phyloP scores from a whole-genome alignment of 2,797 vertebrate genomes.

The Graptemys geographica region DNA sequence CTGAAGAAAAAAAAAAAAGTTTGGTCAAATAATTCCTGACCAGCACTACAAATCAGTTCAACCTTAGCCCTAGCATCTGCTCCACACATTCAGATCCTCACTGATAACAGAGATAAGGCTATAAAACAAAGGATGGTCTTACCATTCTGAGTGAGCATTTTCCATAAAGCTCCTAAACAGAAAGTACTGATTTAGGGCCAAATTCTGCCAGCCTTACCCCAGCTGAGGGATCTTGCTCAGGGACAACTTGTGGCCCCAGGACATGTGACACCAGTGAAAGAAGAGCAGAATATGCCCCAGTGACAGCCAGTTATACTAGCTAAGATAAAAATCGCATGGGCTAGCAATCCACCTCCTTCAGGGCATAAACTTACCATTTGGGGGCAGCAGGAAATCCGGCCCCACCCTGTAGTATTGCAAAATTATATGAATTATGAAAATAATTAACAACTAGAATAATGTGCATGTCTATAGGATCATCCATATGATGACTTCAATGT shows the following conservation, averaged over 20 bases:
- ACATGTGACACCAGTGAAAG: neutral
- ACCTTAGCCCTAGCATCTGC: neutral
- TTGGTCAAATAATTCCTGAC: rapidly evolving
- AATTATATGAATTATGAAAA: neutral
- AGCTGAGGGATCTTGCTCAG: neutral
- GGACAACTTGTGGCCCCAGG: neutral
- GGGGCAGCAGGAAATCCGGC: neutral
- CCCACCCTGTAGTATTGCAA: rapidly evolving
- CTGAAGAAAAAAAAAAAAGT: neutral
- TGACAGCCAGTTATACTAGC: neutral
- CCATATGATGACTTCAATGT: neutral
- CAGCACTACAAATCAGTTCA: neutral
- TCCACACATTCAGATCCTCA: neutral
- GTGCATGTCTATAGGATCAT: neutral
- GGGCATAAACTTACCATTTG: neutral
- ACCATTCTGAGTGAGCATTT: rapidly evolving
- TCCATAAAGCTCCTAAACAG: neutral
- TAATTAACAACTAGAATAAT: neutral
- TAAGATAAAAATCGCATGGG: rapidly evolving
- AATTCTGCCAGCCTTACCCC: neutral
- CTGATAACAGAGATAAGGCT: neutral
- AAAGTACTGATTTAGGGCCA: neutral
- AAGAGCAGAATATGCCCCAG: neutral
- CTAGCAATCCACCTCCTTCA: neutral
- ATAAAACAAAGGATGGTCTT: neutral